Conservation (phyloP, 2,888 invertebrate species). For the Glomeris marginata region DNA sequence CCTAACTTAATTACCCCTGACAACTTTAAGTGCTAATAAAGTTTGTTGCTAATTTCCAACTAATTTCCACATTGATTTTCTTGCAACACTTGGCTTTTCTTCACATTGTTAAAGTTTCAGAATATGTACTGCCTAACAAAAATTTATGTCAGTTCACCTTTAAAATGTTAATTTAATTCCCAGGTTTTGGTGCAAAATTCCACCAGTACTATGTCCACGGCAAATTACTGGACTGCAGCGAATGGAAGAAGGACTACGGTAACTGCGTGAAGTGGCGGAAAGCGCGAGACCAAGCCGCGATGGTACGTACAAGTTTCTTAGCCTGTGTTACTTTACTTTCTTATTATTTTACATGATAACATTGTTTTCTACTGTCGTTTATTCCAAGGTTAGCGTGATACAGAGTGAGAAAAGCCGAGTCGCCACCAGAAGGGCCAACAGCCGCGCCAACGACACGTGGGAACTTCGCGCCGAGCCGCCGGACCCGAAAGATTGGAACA, state of each 20-base stretch:
- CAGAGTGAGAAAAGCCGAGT: constrained; percentile 53
- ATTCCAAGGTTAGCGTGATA: constrained; percentile 44
- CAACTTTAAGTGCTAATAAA: too few relatives aligned
- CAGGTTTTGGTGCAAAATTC: constrained; percentile 50
- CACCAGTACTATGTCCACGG: constrained; percentile 77
- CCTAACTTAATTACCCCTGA: too few relatives aligned
- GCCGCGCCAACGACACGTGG: constrained; percentile 65
- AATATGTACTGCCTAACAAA: too few relatives aligned
- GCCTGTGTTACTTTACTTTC: constrained; percentile 2
- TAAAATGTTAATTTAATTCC: too few relatives aligned
- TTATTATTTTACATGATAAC: constrained; percentile 36
- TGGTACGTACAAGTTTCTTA: constrained; percentile 33
- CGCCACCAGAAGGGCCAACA: constrained; percentile 44
- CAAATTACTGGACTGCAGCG: constrained; percentile 50
- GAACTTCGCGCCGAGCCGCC: constrained; percentile 49
- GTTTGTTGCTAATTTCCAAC: too few relatives aligned
- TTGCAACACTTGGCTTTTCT: background rate
- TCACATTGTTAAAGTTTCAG: background rate
- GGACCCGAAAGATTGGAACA: constrained; percentile 59
- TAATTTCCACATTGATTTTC: too few relatives aligned
- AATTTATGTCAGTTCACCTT: too few relatives aligned
- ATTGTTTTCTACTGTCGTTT: constrained; percentile 10
- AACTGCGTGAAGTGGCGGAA: constrained; percentile 56
- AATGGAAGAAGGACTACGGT: constrained; percentile 61
- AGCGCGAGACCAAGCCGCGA: constrained; percentile 45